Conservation (phyloP, 2,888 invertebrate species). For the Perizoma affinitatum region DNA sequence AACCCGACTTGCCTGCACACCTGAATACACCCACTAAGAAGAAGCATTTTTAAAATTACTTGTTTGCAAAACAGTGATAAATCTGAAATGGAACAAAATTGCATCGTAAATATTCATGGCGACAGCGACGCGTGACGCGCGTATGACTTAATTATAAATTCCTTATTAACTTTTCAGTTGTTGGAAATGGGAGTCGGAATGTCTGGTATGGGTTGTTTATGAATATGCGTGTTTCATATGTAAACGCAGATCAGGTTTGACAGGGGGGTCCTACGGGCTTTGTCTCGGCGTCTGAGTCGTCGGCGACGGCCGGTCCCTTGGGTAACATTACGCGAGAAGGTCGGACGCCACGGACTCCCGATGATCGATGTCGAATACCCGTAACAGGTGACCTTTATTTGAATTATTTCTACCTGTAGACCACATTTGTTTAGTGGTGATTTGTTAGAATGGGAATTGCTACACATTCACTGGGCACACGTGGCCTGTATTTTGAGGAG, state of each 20-base stretch:
- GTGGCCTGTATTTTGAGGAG: constrained; percentile 56
- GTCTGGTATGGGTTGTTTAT: constrained; percentile 56
- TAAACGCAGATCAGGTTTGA: constrained; percentile 63
- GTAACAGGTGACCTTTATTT: constrained; percentile 82
- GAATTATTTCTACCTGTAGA: constrained; percentile 82
- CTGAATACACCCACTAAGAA: constrained; percentile 71
- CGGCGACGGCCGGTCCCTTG: constrained; percentile 67
- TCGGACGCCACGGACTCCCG: constrained; percentile 75
- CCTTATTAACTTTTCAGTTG: constrained; percentile 72
- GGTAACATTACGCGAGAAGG: constrained; percentile 78
- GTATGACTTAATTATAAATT: constrained; percentile 70
- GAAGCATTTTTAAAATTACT: constrained; percentile 73
- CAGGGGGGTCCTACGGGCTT: constrained; percentile 64
- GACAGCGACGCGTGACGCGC: constrained; percentile 59
- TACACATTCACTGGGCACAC: constrained; percentile 60
- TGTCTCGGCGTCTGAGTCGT: constrained; percentile 66
- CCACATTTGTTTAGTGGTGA: constrained; percentile 80
- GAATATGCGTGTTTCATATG: constrained; percentile 62
- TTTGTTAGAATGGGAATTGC: constrained; percentile 76
- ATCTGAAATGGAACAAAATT: constrained; percentile 75
- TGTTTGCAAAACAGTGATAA: constrained; percentile 70
- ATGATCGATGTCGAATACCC: constrained; percentile 83
- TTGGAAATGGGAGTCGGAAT: constrained; percentile 44
- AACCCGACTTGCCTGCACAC: constrained; percentile 54
- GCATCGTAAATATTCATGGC: constrained; percentile 78